Conservation (phyloP, 1,140 invertebrate genomes). For the Drosophila ambigua region DNA sequence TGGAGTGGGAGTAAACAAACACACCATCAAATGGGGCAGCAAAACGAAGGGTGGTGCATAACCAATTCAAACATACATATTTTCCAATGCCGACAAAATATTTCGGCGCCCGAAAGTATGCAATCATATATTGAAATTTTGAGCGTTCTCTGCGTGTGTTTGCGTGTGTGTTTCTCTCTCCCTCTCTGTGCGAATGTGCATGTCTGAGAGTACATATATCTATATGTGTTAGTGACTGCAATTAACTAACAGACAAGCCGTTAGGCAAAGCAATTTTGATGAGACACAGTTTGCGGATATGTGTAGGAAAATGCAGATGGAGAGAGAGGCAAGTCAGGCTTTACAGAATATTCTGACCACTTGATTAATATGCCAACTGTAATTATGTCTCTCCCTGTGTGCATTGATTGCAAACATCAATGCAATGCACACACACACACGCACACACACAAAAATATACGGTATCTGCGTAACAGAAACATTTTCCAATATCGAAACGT, state of each 20-base stretch:
- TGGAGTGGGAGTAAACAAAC: background rate
- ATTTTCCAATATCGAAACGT: slow-evolving; percentile 60
- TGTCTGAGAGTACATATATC: background rate
- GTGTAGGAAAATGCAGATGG: too few species aligned
- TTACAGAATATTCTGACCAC: slow-evolving; percentile 46
- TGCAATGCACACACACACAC: slow-evolving; percentile 9
- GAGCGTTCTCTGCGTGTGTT: slow-evolving; percentile 18
- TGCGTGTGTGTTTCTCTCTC: slow-evolving; percentile 7
- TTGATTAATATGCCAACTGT: slow-evolving; percentile 66
- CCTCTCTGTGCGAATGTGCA: slow-evolving; percentile 3
- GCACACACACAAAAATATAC: slow-evolving; percentile 8
- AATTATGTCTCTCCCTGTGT: slow-evolving; percentile 20
- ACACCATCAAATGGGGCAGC: slow-evolving; percentile 2
- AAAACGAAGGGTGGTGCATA: background rate
- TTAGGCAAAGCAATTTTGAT: slow-evolving; percentile 25
- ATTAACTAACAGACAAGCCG: slow-evolving; percentile 47
- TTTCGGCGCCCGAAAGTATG: slow-evolving; percentile 44
- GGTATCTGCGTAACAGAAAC: slow-evolving; percentile 33
- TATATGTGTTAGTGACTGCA: slow-evolving; percentile 23
- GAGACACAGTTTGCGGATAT: slow-evolving; percentile 28
- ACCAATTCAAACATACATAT: slow-evolving; percentile 8
- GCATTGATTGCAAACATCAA: slow-evolving; percentile 60
- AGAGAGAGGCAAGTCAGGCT: background rate
- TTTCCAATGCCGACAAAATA: slow-evolving; percentile 21
- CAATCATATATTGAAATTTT: slow-evolving; percentile 59